Conservation (phyloP, 2,888 invertebrate species). For the Ormyrus nitidulus region DNA sequence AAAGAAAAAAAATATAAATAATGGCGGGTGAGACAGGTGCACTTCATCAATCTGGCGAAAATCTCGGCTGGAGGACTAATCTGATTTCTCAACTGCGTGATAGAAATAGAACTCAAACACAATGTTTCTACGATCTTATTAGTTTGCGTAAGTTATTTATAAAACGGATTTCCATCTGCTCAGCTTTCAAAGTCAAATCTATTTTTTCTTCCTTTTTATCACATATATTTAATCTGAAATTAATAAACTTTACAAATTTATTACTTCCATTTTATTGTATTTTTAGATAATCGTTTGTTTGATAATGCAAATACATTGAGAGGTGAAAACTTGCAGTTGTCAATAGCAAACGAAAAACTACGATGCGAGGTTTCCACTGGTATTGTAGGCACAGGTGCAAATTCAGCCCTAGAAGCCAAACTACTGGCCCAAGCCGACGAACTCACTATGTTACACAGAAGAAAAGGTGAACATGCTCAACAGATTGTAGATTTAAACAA, state of each 20-base stretch:
- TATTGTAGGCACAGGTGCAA: slow-evolving; percentile 78
- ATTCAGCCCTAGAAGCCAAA: slow-evolving; percentile 90
- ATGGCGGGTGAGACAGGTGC: slow-evolving; percentile 68
- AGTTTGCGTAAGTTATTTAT: slow-evolving; percentile 83
- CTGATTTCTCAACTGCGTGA: slow-evolving; percentile 84
- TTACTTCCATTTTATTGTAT: slow-evolving; percentile 48
- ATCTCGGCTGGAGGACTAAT: slow-evolving; percentile 82
- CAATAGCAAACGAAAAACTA: slow-evolving; percentile 90
- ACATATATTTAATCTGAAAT: too few species aligned
- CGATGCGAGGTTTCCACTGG: slow-evolving; percentile 78
- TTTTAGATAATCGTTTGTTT: slow-evolving; percentile 90
- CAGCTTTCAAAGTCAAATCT: neutral
- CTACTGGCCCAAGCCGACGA: slow-evolving; percentile 93
- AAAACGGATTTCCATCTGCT: neutral
- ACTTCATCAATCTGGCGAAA: slow-evolving; percentile 66
- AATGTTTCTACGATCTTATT: slow-evolving; percentile 87
- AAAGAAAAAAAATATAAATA: slow-evolving; percentile 40
- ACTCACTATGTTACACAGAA: slow-evolving; percentile 90
- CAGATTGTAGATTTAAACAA: slow-evolving; percentile 93
- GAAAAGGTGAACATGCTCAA: slow-evolving; percentile 94
- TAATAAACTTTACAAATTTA: neutral
- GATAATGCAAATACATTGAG: slow-evolving; percentile 88
- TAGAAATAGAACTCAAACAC: slow-evolving; percentile 85
- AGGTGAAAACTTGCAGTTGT: slow-evolving; percentile 89
- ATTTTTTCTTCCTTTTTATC: neutral